Evolutionary conservation across 1,140 invertebrate species (phyloP).

Genomic region (Eubasilissa regina): DNA sequence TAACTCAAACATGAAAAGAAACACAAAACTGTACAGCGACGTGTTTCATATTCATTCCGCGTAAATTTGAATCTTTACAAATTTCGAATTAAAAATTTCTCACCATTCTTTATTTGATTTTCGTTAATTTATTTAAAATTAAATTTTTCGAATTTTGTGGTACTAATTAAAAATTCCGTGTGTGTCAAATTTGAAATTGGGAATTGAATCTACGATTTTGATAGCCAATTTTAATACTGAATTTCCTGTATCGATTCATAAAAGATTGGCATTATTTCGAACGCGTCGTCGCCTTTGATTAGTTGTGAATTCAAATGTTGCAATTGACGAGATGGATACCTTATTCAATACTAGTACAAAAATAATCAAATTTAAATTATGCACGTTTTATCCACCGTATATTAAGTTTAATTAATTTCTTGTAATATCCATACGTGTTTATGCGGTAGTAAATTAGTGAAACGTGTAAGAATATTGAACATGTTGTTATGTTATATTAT

Average conservation of each 20-base stretch:
- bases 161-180: slow-evolving; percentile 20
- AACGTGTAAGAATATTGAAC: too few relatives aligned
- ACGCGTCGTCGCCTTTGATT: not conserved
- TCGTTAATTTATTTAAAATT: slow-evolving; percentile 12
- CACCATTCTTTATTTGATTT: slow-evolving; percentile 5
- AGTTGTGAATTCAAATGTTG: slow-evolving; percentile 17
- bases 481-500: too few relatives aligned
- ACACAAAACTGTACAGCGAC: slow-evolving; percentile 2
- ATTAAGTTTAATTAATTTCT: not conserved
- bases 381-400: not conserved
- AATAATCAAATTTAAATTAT: slow-evolving; percentile 16
- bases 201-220: not conserved
- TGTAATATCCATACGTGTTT: too few relatives aligned
- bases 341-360: not conserved
- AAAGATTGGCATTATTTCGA: not conserved
- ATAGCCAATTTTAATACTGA: not conserved
- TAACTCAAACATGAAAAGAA: slow-evolving; percentile 22
- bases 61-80: slow-evolving; percentile 16
- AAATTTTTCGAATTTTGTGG: not conserved
- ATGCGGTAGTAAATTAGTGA: too few relatives aligned
- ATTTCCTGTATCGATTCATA: too few relatives aligned
- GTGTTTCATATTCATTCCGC: not conserved
- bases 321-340: not conserved
- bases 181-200: not conserved
- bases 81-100: slow-evolving; percentile 8